Evolutionary conservation across 2,797 vertebrate genomes (phyloP), one percentile per base, ranked within the genome.

Genomic region (Anguilla anguilla): DNA sequence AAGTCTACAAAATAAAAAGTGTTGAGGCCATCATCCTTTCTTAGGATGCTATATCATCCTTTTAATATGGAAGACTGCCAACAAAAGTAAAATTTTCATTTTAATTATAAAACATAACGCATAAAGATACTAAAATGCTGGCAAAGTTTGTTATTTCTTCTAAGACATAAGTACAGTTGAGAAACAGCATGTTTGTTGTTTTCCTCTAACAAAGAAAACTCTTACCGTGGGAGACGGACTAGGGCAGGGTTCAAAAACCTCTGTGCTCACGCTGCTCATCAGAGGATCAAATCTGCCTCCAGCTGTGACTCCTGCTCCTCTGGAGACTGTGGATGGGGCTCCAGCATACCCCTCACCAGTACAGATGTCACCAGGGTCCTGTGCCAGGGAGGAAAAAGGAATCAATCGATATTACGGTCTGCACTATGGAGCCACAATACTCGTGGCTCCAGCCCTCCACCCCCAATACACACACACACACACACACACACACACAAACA

Each of bases 291-390:
- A 2, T 83, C 82, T 46, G 82, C 49, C n/a, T 15, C 49, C 82
- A 28, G 82, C 0, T 55, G 28, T 35, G 28, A 15, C 69, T 39
- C 11, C 67, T n/a, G 22, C 25, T 69, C 28, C 28, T 7, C 6
- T n/a, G 6, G 28, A 28, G 25, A n/a, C 67, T 28, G 25, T 11
- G 1, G 28, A 7, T 11, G 28, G 10, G 67, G 59, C 59, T 72
- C 88, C 89, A 72, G 28, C 43, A 74, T 51, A 17, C 13, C 89
- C 69, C 7, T 90, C 87, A 39, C 87, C 86, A 13, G 19, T 51
- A 4, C 92, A 25, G 0, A 88, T 93, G 22, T 95, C 94, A 15
- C 94, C 95, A 51, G 90, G 94, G 86, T 96, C 95, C 96, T 96
- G 89, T 61, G 35, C 87, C 31, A 86, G 61, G 53, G 3, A 57